Evolutionary conservation across 2,113 vertebrate species (phyloP).

Genomic region (Eolophus roseicapilla): DNA sequence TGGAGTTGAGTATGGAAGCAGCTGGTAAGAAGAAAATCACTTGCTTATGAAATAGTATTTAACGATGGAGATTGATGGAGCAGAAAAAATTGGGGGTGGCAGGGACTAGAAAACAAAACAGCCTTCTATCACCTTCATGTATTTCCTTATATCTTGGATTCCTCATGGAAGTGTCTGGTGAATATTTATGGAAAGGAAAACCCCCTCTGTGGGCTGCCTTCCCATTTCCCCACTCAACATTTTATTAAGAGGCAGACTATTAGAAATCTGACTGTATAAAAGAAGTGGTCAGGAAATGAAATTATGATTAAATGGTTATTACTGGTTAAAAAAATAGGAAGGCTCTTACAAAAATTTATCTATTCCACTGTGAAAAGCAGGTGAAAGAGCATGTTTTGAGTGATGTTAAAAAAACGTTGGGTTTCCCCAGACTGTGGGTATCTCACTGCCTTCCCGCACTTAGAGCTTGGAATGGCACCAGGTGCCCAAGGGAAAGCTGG

Average conservation of each 20-base stretch:
- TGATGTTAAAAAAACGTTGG: not conserved
- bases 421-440: not conserved
- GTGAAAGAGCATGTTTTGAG: not conserved
- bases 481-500: fast-evolving
- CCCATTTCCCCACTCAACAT: not conserved
- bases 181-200: not conserved
- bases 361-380: not conserved
- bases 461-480: fast-evolving
- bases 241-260: not conserved
- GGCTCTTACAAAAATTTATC: not conserved
- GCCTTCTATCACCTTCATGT: not conserved
- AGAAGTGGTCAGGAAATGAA: not conserved
- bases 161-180: not conserved
- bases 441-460: fast-evolving
- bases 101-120: not conserved
- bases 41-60: conserved; percentile 40
- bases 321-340: not conserved
- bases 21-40: conserved; percentile 35
- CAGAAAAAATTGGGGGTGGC: not conserved
- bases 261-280: not conserved
- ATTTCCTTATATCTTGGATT: not conserved
- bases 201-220: not conserved
- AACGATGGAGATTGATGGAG: conserved; percentile 1
- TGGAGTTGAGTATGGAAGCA: conserved; percentile 37
- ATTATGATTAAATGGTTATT: not conserved